Evolutionary conservation across 2,888 invertebrate genomes (phyloP).

Genomic region (Drosophila imparisetae): DNA sequence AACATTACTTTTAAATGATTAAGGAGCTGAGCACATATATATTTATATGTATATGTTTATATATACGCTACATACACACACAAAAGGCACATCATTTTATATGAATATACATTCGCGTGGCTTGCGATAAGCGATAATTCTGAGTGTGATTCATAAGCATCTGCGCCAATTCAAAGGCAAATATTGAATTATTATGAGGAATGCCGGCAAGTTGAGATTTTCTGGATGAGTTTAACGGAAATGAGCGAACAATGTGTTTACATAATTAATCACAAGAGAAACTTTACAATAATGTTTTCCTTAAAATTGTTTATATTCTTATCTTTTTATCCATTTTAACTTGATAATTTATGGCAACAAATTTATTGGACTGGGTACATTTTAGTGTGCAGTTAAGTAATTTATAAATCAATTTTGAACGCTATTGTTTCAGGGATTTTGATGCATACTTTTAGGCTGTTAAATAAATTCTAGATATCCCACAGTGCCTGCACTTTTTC

Average conservation of each 20-base stretch:
- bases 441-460: slow-evolving; percentile 43
- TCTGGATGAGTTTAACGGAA: slow-evolving; percentile 5
- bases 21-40: background rate
- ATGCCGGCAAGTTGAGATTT: slow-evolving; percentile 1
- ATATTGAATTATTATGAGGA: slow-evolving; percentile 40
- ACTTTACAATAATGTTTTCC: background rate
- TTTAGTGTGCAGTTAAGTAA: background rate
- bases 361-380: background rate
- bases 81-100: background rate
- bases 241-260: slow-evolving; percentile 1
- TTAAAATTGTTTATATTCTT: background rate
- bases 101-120: slow-evolving; percentile 6
- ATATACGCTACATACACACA: background rate
- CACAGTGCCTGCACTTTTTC: background rate
- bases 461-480: background rate
- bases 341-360: background rate
- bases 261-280: background rate
- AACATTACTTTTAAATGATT: background rate
- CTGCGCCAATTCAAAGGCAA: slow-evolving; percentile 49
- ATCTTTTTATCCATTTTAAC: background rate
- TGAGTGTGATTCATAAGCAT: slow-evolving; percentile 53
- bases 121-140: slow-evolving; percentile 37
- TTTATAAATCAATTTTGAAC: background rate
- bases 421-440: background rate
- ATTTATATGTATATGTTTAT: background rate